Base-by-base conservation (phyloP, 2,113 vertebrate species). In the Charadrius vociferus region DNA sequence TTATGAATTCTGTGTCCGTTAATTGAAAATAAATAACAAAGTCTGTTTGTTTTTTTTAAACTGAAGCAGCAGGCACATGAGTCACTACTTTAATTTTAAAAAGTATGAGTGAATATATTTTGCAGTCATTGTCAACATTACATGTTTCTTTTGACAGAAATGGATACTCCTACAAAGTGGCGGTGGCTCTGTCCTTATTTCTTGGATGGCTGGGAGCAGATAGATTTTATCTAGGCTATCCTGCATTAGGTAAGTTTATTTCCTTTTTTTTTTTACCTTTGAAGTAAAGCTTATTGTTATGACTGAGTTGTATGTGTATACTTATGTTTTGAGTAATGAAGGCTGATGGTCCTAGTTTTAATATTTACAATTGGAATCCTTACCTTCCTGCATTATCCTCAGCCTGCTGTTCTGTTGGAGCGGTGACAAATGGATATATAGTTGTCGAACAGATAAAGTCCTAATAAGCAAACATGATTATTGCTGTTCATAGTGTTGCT, bases 141-240 rank as follows among this genome's bases (percentile, higher is more conserved):
- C 94, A 71, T 97, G 63, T 96, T 80, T 90, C 86, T 93, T 95
- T 87, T 56, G 96, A 50, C 97, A 99, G 99, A 97, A 99, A 99
- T 84, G 99, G 99, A 80, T 99, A 99, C 96, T 99, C 99, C 12
- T 99, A 99, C 95, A 99, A 99, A 98, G 99, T 99, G 21, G 99
- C 99, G 10, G 99, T 99, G 88, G 99, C 99, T 18, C 95, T 99
- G 52, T 99, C 99, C 61, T 98, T 99, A 66, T 99, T 99, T 95
- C 99, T 99, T 94, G 99, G 99, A 93, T 99, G 99, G 99, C 65
- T 99, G 82, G 99, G 99, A 95, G 99, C 99, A 34, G 99, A 99
- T 96, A 98, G 99, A 92, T 99, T 99, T 98, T 99, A 99, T 97
- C 98, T 99, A 84, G 99, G 99, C 55, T 99, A 99, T 79, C 99